These are phyloP conservation scores for Oxystoma pomonae DNA, from an alignment of 2,888 invertebrate species.

Conservation along the genomic window DNA sequence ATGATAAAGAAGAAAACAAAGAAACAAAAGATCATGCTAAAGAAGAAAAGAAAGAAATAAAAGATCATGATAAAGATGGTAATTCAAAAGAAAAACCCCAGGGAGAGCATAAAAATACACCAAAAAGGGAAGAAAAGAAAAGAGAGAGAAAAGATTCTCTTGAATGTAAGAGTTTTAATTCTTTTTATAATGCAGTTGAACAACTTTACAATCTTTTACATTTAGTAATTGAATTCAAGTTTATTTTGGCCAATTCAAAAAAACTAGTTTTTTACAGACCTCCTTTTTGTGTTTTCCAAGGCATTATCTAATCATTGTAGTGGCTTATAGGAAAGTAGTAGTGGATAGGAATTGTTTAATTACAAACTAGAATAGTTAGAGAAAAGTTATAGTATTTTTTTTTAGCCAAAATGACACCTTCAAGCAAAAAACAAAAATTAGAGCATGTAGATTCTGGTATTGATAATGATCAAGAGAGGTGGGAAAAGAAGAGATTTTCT, in stretches of 20 bases:
- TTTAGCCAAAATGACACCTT: slow-evolving; percentile 35
- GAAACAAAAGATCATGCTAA: slow-evolving; percentile 23
- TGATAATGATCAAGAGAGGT: slow-evolving; percentile 62
- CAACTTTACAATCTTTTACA: no score
- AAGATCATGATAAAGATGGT: slow-evolving; percentile 12
- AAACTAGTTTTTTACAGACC: not conserved
- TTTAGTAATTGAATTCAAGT: not conserved
- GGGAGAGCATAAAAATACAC: slow-evolving; percentile 12
- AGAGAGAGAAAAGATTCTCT: slow-evolving; percentile 24
- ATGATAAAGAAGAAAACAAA: slow-evolving; percentile 13
- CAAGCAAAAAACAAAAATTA: slow-evolving; percentile 34
- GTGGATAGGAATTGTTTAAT: no score
- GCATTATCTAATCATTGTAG: no score
- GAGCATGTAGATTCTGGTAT: slow-evolving; percentile 42
- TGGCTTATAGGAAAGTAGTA: no score
- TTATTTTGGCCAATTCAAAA: not conserved
- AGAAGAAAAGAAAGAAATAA: slow-evolving; percentile 14
- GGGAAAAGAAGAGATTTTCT: slow-evolving; percentile 62
- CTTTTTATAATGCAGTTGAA: no score
- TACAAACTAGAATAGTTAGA: no score
- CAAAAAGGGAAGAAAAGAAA: slow-evolving; percentile 22
- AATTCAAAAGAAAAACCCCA: not conserved
- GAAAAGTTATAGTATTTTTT: no score
- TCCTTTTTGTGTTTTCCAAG: not conserved
- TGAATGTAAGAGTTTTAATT: slow-evolving; percentile 25